Evolutionary conservation across 2,113 vertebrate species (phyloP), one percentile per base, ranked within the genome.

Genomic region (Thymallus thymallus): DNA sequence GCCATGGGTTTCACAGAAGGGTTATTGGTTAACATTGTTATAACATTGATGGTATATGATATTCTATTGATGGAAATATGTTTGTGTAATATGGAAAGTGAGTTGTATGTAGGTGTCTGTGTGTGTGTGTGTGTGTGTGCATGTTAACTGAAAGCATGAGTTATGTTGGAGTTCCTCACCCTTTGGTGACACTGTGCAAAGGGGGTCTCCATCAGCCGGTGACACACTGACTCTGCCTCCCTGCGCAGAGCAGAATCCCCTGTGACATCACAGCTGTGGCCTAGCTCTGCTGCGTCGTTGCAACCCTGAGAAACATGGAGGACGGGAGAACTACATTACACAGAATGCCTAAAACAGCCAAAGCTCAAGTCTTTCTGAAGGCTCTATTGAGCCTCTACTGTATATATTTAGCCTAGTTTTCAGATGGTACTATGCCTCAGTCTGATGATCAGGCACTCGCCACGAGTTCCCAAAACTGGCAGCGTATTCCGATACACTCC

Each of bases 381-480:
- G 12, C 16, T 51, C 48, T 13, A 9, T 13, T 46, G 12, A 46
- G 45, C 12, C 45, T 10, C 12, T 51, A 4, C 48, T 51, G 48
- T 51, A 51, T 51, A 51, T 51, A 41, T 10, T 12, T 41, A 41
- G 35, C 48, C 48, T 16, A 51, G 48, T 51, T 51, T 5, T 51
- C 16, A 35, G 4, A 45, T 68, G 5, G 23, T 60, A 26, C 1
- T 63, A 24, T 84, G 94, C 94, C 88, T 93, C 81, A 24, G 79
- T 86, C 41, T 88, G 77, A 5, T 89, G 87, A 66, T 90, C 91
- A 0, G 91, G 91, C 64, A 96, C 89, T 75, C 87, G 94, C 95
- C 95, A 97, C 0, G 95, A 96, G 81, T 96, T 96, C 4, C 94
- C 95, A 71, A 97, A 96, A 69, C 92, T 94, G 29, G 94, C 93